Percentiles rank a stretch among this genome's conserved stretches.
Conservation (phyloP, 2,888 invertebrate genomes). For the Thera britannica region DNA sequence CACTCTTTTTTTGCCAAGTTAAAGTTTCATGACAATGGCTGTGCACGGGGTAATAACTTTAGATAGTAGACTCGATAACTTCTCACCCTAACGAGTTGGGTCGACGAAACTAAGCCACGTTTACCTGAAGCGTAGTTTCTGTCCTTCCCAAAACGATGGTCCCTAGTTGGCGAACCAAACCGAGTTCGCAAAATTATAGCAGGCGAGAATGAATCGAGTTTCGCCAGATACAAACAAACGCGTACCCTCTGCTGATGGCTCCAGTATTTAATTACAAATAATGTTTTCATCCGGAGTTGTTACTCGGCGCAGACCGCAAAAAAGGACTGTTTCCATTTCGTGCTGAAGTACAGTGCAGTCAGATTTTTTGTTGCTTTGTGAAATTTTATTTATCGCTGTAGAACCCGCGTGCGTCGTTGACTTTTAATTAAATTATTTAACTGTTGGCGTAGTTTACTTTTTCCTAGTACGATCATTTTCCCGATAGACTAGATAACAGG, state of each 20-base stretch:
- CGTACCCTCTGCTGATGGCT: slow-evolving; percentile 31
- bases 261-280: slow-evolving; percentile 44
- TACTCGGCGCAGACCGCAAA: slow-evolving; percentile 50
- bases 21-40: slow-evolving; percentile 24
- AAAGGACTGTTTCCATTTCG: slow-evolving; percentile 51
- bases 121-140: slow-evolving; percentile 30
- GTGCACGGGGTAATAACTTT: slow-evolving; percentile 26
- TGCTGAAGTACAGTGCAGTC: slow-evolving; percentile 43
- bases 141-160: slow-evolving; percentile 27
- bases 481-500: too few relatives aligned
- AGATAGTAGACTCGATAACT: slow-evolving; percentile 28
- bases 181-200: slow-evolving; percentile 30
- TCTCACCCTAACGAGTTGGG: slow-evolving; percentile 28
- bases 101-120: slow-evolving; percentile 27
- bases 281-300: slow-evolving; percentile 42
- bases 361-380: slow-evolving; percentile 50
- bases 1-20: slow-evolving; percentile 38
- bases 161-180: slow-evolving; percentile 26
- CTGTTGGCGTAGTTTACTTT: slow-evolving; percentile 42
- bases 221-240: slow-evolving; percentile 25
- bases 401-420: slow-evolving; percentile 57
- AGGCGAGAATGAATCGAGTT: slow-evolving; percentile 30
- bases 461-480: not conserved
- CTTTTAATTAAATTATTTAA: slow-evolving; percentile 77
- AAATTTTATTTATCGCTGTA: slow-evolving; percentile 77